Conservation (phyloP, 2,797 vertebrate species). For the Morelia viridis region DNA sequence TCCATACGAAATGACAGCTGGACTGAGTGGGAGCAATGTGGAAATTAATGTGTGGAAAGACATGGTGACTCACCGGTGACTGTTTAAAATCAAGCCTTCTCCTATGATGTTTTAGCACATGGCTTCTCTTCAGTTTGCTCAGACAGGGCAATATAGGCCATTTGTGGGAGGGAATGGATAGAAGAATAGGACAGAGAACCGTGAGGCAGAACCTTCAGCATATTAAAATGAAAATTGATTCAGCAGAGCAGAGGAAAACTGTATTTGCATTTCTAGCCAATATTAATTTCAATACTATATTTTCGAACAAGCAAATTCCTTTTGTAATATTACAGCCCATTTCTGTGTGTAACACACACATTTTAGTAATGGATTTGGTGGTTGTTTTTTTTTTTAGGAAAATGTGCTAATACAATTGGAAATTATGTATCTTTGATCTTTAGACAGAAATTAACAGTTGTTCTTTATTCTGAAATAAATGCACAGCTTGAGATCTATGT, state of each 20-base stretch:
- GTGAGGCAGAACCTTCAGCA: neutral
- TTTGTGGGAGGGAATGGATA: slow-evolving; percentile 5
- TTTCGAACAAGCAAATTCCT: neutral
- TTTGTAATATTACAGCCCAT: neutral
- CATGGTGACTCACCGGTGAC: slow-evolving; percentile 65
- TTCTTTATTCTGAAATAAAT: neutral
- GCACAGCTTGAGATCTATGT: neutral
- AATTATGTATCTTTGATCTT: neutral
- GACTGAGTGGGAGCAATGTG: slow-evolving; percentile 68
- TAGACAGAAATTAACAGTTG: neutral
- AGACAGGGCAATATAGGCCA: slow-evolving; percentile 25
- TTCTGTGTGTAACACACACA: neutral
- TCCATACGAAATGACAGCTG: slow-evolving; percentile 69
- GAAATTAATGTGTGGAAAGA: slow-evolving; percentile 61
- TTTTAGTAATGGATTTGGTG: neutral
- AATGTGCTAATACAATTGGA: neutral
- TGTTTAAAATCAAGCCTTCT: slow-evolving; percentile 49
- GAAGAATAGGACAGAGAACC: neutral
- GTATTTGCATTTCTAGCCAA: neutral
- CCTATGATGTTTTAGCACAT: slow-evolving; percentile 15
- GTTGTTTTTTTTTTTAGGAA: neutral
- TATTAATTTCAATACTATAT: neutral
- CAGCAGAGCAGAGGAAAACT: neutral
- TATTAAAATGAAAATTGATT: slow-evolving; percentile 17
- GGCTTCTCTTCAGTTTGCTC: slow-evolving; percentile 30